Base-by-base conservation (phyloP, 2,888 invertebrate genomes). In the Malacosoma neustria region DNA sequence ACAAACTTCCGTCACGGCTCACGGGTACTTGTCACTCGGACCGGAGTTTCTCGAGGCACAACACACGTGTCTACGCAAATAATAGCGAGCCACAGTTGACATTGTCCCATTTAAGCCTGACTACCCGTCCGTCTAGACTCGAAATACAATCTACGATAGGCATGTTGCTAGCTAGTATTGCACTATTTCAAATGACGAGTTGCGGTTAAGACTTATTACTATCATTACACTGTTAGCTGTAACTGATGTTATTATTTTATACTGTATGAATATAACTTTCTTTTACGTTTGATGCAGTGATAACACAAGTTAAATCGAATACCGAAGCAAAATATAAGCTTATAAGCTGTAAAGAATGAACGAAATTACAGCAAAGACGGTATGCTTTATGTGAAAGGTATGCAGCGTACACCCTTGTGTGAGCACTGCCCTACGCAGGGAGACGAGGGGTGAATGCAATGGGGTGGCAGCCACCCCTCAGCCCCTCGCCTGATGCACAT, bases 61-160 rank as follows among this genome's bases (percentile, higher is more conserved):
- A 57, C 69, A 74, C 81, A 77, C 79, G 76, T 74, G 76, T 71
- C 72, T 73, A 79, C 75, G 79, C 80, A 82, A 84, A 84, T 84
- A 82, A 80, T 75, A 71, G 72, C 71, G 62, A 72, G 75, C 75
- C 75, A 62, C 73, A 65, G 71, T 61, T 79, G 81, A 80, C 81
- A 80, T 80, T 79, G 80, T 74, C 77, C 77, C 68, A 77, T 68
- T 72, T 75, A 53, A 49, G 40, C 44, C 44, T 51, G 58, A 58
- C 65, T 61, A 64, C 64, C 72, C 65, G 67, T 60, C 61, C 65
- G 77, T 76, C 76, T 75, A 76, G 70, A 75, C 75, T 64, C 51
- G 63, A 72, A 67, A 70, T 69, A 70, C 68, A 65, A 66, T 69
- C 67, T 60, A 56, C 60, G 67, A 74, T 75, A 67, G 60, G 63